Evolutionary conservation across 2,888 invertebrate genomes (phyloP), one percentile per base, ranked within the genome.

Genomic region (Tortrix viridana): DNA sequence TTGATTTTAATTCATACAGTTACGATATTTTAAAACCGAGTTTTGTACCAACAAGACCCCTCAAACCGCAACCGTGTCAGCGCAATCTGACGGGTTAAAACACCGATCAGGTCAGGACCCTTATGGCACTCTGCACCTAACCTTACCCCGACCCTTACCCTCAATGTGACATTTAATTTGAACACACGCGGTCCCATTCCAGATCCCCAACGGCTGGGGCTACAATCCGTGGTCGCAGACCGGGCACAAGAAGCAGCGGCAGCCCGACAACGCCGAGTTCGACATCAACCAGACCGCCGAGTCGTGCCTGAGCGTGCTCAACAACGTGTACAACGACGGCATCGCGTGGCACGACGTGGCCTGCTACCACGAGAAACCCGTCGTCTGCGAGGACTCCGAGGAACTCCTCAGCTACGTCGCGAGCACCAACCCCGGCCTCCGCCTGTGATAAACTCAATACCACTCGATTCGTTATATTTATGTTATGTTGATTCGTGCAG

Each of bases 281-380:
- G 97, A 97, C 79, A 97, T 97, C 86, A 97, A 97, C 89, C 94
- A 95, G 66, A 97, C 97, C 67, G 95, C 94, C 68, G 97, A 98
- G 85, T 97, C 97, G 41, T 98, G 98, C 77, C 86, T 98, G 77
- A 96, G 97, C 61, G 94, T 97, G 68, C 93, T 98, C 69, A 97
- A 98, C 93, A 98, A 98, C 86, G 97, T 98, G 6, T 98, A 98
- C 94, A 97, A 96, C 79, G 98, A 98, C 81, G 97, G 97, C 70
- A 97, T 98, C 82, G 97, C 96, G 71, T 98, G 97, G 97, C 97
- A 97, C 89, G 97, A 97, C 86, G 97, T 97, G 58, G 97, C 97
- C 69, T 97, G 97, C 87, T 97, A 97, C 87, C 97, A 97, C 88
- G 97, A 97, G 88, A 98, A 98, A 82, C 97, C 97, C 1, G 94